Conservation (phyloP, 2,797 vertebrate species). For the Falco berigora region DNA sequence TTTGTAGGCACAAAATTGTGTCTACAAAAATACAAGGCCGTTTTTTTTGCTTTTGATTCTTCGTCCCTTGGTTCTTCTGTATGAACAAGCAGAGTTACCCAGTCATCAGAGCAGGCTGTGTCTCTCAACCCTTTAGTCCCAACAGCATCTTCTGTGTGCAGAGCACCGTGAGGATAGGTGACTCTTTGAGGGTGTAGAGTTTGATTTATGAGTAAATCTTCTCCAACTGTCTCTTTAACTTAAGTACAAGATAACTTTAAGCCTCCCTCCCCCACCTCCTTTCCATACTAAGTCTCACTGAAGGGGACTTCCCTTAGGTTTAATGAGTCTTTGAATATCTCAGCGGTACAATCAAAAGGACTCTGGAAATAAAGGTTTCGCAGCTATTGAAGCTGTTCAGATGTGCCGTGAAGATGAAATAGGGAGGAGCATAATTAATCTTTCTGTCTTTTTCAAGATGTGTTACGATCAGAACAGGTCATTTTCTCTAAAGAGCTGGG, state of each 20-base stretch:
- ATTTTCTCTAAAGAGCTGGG: background rate
- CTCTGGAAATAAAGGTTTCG: background rate
- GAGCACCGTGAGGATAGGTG: fast-evolving
- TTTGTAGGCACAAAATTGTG: background rate
- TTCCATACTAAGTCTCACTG: background rate
- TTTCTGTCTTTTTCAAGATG: background rate
- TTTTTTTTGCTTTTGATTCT: background rate
- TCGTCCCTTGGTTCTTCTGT: background rate
- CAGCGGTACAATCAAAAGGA: background rate
- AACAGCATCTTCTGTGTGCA: background rate
- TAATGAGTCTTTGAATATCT: background rate
- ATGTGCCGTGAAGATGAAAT: background rate
- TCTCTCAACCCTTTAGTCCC: background rate
- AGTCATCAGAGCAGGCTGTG: fast-evolving
- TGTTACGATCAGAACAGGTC: background rate
- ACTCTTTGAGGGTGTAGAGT: background rate
- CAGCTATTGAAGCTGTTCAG: background rate
- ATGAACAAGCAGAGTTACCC: background rate
- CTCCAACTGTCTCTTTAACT: background rate
- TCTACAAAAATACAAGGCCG: background rate
- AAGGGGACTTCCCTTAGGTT: background rate
- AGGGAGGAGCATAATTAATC: conserved; percentile 17
- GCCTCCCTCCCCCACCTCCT: background rate
- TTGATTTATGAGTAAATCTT: background rate
- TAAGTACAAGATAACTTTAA: background rate